Evolutionary conservation across 2,113 vertebrate species (phyloP), one percentile per base, ranked within the genome.

Genomic region (Ceyx cyanopectus): DNA sequence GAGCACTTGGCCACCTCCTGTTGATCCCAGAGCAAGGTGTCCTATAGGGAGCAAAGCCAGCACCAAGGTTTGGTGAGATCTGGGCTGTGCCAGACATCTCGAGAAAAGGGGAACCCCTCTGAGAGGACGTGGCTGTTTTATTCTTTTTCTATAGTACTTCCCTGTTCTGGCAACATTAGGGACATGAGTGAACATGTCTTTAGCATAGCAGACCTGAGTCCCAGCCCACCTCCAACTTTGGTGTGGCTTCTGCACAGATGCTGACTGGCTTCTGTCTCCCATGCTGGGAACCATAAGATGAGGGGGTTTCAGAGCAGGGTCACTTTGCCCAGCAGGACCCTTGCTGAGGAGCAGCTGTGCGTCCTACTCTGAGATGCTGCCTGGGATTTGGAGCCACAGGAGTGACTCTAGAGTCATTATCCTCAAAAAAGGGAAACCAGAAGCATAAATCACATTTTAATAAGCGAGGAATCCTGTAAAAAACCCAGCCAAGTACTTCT

Each of bases 401-500:
- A 75, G 37, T 0, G 1, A n/a, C 65, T 91, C 51, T 58, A 53
- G 72, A 60, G 57, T 43, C 26, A 7, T 74, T 61, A 61, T 87
- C 27, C 37, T 56, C 37, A 13, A 54, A 83, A 83, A 85, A 51
- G 11, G 50, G 34, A 51, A 92, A 87, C 57, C 61, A 53, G 76
- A 30, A 68, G 65, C 89, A 37, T 81, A 96, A 77, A 88, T 86
- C 62, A 61, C 27, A 3, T 24, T 66, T 81, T 85, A 85, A 74
- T 90, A 84, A 95, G 92, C 1, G 3, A 81, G 58, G 41, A 81
- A 45, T 83, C 56, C 92, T 3, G 0, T 74, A 63, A 95, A 86
- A 82, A 87, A 70, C 63, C 61, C 23, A 34, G 61, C 66, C 22
- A 32, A 91, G 65, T 90, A 67, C 86, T 95, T 85, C 81, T 63